Conservation (phyloP, 2,797 vertebrate species). For the Sebastes diploproa region DNA sequence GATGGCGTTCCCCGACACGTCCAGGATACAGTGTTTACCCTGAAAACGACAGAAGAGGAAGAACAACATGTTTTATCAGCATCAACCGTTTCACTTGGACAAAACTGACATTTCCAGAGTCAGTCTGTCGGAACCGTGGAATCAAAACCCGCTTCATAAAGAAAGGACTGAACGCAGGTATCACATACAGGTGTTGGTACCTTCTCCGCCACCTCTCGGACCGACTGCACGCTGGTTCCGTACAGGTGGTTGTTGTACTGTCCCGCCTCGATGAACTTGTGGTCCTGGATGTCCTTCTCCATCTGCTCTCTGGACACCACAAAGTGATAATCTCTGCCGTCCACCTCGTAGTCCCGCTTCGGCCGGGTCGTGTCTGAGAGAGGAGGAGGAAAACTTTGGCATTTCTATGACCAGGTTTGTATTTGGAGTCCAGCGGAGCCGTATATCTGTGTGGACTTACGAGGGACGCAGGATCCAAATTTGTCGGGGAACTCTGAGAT, state of each 20-base stretch:
- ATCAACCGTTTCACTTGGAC: too few species aligned
- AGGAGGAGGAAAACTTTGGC: accelerated
- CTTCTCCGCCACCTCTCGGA: slow-evolving; percentile 95
- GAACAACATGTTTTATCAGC: too few species aligned
- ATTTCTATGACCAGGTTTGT: neutral
- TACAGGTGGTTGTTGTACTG: slow-evolving; percentile 98
- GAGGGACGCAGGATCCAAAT: slow-evolving; percentile 97
- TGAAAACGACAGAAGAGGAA: slow-evolving; percentile 44
- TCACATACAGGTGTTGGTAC: slow-evolving; percentile 63
- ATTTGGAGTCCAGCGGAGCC: too few species aligned
- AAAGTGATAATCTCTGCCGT: slow-evolving; percentile 96
- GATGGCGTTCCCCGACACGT: slow-evolving; percentile 98
- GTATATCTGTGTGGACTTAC: slow-evolving; percentile 79
- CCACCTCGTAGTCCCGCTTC: slow-evolving; percentile 97
- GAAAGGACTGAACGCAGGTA: too few species aligned
- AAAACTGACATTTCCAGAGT: too few species aligned
- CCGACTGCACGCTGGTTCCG: slow-evolving; percentile 97
- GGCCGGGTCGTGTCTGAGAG: slow-evolving; percentile 94
- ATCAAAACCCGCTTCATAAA: too few species aligned
- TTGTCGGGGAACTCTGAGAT: slow-evolving; percentile 99
- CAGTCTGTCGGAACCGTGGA: too few species aligned
- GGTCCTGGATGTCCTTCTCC: slow-evolving; percentile 98
- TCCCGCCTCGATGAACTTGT: slow-evolving; percentile 97
- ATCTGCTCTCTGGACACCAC: slow-evolving; percentile 95
- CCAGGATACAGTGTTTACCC: slow-evolving; percentile 98